Conservation (phyloP, 1,140 invertebrate genomes). For the Drosophila malerkotliana region DNA sequence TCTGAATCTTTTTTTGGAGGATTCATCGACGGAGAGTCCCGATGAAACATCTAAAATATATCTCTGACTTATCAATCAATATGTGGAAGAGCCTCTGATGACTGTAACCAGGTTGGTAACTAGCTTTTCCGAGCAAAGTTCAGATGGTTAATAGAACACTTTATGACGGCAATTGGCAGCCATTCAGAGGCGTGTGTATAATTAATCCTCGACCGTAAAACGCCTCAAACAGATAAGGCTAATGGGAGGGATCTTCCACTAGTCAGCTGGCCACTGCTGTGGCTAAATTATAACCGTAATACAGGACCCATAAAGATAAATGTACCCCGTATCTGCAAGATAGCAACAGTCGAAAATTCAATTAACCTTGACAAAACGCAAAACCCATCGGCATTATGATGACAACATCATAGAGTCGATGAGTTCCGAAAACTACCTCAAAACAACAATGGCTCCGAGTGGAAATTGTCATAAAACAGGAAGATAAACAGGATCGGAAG, state of each 20-base stretch:
- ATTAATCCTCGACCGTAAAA: conserved; percentile 38
- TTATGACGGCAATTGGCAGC: conserved; percentile 54
- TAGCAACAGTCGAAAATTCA: conserved; percentile 68
- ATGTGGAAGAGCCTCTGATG: conserved; percentile 18
- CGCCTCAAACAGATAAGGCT: conserved; percentile 15
- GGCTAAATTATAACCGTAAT: conserved; percentile 67
- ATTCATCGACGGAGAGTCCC: too few relatives aligned
- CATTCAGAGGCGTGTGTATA: conserved; percentile 58
- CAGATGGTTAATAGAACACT: conserved; percentile 36
- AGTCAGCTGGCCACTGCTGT: conserved; percentile 39
- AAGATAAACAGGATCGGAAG: conserved; percentile 13
- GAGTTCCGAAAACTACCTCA: conserved; percentile 45
- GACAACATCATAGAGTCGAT: conserved; percentile 54
- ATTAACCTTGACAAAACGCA: conserved; percentile 65
- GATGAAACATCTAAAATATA: neutral
- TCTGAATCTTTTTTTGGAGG: conserved; percentile 1
- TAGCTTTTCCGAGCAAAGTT: conserved; percentile 26
- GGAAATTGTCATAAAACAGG: conserved; percentile 70
- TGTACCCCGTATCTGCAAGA: conserved; percentile 50
- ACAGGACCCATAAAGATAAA: conserved; percentile 64
- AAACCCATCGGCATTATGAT: conserved; percentile 56
- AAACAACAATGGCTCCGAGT: conserved; percentile 68
- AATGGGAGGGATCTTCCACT: conserved; percentile 11
- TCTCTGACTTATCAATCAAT: neutral
- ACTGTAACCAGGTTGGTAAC: conserved; percentile 3